Evolutionary conservation across 2,888 invertebrate genomes (phyloP).

Genomic region (Tuberolachnus salignus): DNA sequence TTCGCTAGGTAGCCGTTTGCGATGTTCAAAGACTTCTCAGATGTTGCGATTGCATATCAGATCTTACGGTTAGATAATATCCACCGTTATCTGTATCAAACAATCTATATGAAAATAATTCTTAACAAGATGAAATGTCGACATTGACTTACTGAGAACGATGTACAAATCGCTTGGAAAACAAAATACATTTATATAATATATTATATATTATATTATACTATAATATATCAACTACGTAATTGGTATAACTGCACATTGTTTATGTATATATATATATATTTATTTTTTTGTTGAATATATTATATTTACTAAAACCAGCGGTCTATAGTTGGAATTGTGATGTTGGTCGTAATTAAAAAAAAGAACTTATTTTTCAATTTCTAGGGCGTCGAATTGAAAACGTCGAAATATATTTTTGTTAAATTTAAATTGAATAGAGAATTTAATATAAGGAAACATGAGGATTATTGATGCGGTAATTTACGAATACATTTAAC

Average conservation of each 20-base stretch:
- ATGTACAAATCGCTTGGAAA: conserved; percentile 42
- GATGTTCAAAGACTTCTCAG: background rate
- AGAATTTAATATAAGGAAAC: too few species aligned
- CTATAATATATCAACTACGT: conserved; percentile 8
- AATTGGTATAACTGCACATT: conserved; percentile 15
- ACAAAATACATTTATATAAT: conserved; percentile 23
- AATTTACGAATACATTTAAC: too few species aligned
- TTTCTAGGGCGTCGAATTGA: too few species aligned
- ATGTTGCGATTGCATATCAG: background rate
- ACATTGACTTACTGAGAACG: background rate
- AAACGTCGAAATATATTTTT: too few species aligned
- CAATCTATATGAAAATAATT: conserved; percentile 33
- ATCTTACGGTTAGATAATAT: conserved; percentile 14
- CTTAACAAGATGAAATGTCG: conserved; percentile 28
- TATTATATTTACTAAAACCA: conserved; percentile 9
- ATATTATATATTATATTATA: background rate
- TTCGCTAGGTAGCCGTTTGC: background rate
- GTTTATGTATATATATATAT: background rate
- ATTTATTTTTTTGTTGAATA: conserved; percentile 24
- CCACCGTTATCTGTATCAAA: conserved; percentile 21
- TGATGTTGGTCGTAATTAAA: too few species aligned
- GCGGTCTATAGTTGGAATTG: too few species aligned
- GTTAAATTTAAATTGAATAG: too few species aligned
- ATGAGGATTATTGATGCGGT: too few species aligned
- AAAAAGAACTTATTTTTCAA: too few species aligned